Evolutionary conservation across 1,140 invertebrate genomes (phyloP), one percentile per base, ranked within the genome.

Genomic region (Papilio dardanus): DNA sequence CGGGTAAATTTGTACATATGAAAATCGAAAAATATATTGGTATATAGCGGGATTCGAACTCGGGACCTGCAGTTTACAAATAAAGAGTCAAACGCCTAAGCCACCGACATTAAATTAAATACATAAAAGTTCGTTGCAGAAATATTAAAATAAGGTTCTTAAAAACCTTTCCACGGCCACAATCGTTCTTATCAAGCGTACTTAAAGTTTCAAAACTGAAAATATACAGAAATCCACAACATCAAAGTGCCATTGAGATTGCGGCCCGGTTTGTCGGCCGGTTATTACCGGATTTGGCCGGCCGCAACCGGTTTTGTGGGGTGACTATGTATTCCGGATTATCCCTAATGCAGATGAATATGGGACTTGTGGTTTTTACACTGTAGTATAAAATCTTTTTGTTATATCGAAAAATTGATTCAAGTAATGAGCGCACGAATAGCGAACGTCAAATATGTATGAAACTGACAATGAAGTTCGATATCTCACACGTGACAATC

Each of bases 181-280:
- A 58, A 58, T 58, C 71, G 30, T 54, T 46, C 30, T 33, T 58
- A 58, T 73, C 46, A 35, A 73, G 71, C n/a, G 30, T 74, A 69
- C 77, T 76, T 74, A 65, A 74, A 71, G 71, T 74, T 74, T 54
- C 71, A 74, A 77, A 77, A 75, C 65, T 79, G 73, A 75, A 77
- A 76, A 77, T 76, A 76, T 66, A 42, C 74, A 75, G 54, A 73
- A 73, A 58, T 73, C 46, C 21, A 69, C 42, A 74, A 78, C 79
- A 81, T 81, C 79, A 81, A 81, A 81, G 79, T 65, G 58, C 76
- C 79, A 76, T 75, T 75, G 74, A 76, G 71, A 67, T 74, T 66
- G 66, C 46, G 37, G 62, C 3, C 75, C 75, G 75, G 77, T 69
- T 46, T 42, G 67, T 65, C 71, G 71, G 31, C 74, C 76, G 77